Evolutionary conservation across 2,797 vertebrate genomes (phyloP), one percentile per base, ranked within the genome.

Genomic region (Neosalanx taihuensis): DNA sequence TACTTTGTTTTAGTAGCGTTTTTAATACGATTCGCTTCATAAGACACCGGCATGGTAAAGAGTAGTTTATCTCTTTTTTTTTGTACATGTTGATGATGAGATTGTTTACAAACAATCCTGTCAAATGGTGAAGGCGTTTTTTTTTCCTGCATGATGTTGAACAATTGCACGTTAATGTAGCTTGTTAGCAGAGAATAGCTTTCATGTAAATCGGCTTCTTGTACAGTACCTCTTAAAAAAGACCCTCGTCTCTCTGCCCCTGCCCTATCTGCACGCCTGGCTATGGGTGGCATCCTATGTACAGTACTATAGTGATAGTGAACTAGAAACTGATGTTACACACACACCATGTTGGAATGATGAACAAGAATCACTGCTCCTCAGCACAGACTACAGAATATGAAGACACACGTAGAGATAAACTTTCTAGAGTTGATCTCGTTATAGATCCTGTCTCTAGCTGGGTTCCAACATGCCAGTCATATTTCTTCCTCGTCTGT

Each of bases 141-240:
- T 83, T 85, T 83, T 79, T 77, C 79, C 72, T 88, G 89, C 91
- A 90, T 92, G 90, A 85, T 79, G 81, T 84, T 85, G 81, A 91
- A 85, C 82, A 90, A 83, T 80, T 90, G 88, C 90, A 92, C 10
- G 37, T 41, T 88, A 84, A 84, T 87, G 90, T 85, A 87, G 81
- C 81, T 87, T 85, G 88, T 84, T 92, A 88, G 92, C 92, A 89
- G 78, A 87, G 59, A 53, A 56, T 33, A 69, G 81, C 83, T 78
- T 88, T 83, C 76, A 82, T 88, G 85, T 88, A 83, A 83, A 87
- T 85, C 74, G 80, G 76, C 85, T 87, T 68, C 35, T 63, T 76
- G 70, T 76, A 72, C 59, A 72, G 58, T 10, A 59, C 57, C 41
- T 62, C 46, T 4, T 71, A 56, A 49, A 59, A 59, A 15, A 64